A percentile compares a stretch with the other conserved stretches of the same genome.
These are phyloP conservation scores for Hylaeus anthracinus DNA, from an alignment of 1,140 invertebrate species.

Conservation along the genomic window DNA sequence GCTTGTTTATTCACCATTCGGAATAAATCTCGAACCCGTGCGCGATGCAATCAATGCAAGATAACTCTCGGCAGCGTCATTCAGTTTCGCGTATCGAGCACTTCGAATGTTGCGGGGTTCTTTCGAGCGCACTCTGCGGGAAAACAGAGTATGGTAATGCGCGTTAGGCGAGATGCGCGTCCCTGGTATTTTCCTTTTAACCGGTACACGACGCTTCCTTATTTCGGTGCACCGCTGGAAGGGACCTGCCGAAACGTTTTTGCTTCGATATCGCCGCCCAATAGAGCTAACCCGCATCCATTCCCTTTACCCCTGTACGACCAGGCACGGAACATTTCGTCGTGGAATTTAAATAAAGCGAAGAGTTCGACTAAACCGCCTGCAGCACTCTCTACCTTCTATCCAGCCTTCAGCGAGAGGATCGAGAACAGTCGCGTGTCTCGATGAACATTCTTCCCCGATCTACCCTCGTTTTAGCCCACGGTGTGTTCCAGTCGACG, in stretches of 20 bases:
- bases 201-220: conserved; percentile 17
- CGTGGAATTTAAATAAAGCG: conserved; percentile 72
- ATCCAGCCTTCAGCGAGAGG: background rate
- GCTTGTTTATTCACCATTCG: background rate
- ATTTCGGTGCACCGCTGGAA: conserved; percentile 35
- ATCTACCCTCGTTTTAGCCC: conserved; percentile 22
- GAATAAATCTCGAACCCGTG: background rate
- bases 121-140: conserved; percentile 3
- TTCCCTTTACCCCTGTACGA: conserved; percentile 46
- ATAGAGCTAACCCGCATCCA: conserved; percentile 27
- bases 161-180: conserved; percentile 4
- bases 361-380: conserved; percentile 50
- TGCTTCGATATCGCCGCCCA: conserved; percentile 27
- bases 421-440: background rate
- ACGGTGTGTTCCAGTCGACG: background rate
- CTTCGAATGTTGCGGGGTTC: background rate
- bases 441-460: background rate
- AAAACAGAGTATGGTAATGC: conserved; percentile 18
- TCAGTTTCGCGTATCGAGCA: background rate
- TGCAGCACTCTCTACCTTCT: conserved; percentile 9
- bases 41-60: background rate
- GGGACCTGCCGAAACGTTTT: conserved; percentile 35
- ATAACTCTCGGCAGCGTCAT: conserved; percentile 1
- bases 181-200: conserved; percentile 14
- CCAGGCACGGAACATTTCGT: conserved; percentile 56